Percentiles rank a stretch among this genome's conserved stretches.
These are phyloP conservation scores for Zosterops pallidus DNA, from an alignment of 2,113 vertebrate genomes.

Conservation along the genomic window DNA sequence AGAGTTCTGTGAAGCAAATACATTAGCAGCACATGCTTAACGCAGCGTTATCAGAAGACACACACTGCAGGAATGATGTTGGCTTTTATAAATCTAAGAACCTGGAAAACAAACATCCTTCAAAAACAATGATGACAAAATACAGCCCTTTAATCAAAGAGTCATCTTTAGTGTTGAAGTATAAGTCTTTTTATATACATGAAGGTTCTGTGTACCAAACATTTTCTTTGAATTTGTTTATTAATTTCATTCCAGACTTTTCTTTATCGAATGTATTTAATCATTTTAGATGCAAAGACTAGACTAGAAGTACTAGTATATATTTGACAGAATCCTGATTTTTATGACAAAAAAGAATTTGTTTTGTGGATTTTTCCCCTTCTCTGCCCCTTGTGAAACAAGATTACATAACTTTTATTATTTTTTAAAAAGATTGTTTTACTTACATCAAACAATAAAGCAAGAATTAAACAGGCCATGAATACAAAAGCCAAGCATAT, in stretches of 20 bases:
- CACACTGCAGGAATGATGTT: background rate
- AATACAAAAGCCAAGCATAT: background rate
- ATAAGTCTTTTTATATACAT: background rate
- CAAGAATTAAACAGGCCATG: background rate
- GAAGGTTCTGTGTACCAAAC: background rate
- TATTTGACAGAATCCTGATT: background rate
- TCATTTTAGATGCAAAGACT: background rate
- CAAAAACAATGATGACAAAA: background rate
- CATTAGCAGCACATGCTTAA: background rate
- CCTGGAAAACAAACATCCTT: background rate
- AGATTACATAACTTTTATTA: background rate
- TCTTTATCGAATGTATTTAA: background rate
- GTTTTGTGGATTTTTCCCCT: background rate
- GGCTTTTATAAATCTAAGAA: background rate
- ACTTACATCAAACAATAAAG: background rate
- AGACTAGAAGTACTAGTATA: background rate
- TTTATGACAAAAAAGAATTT: background rate
- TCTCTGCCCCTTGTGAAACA: background rate
- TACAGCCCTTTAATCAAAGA: background rate
- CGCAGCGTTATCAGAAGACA: background rate
- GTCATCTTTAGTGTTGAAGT: background rate
- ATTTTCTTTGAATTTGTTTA: background rate
- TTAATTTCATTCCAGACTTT: background rate
- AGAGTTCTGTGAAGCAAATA: background rate
- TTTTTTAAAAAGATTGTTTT: background rate